Evolutionary conservation across 2,888 invertebrate genomes (phyloP), one percentile per base, ranked within the genome.

Genomic region (Synanthedon formicaeformis): DNA sequence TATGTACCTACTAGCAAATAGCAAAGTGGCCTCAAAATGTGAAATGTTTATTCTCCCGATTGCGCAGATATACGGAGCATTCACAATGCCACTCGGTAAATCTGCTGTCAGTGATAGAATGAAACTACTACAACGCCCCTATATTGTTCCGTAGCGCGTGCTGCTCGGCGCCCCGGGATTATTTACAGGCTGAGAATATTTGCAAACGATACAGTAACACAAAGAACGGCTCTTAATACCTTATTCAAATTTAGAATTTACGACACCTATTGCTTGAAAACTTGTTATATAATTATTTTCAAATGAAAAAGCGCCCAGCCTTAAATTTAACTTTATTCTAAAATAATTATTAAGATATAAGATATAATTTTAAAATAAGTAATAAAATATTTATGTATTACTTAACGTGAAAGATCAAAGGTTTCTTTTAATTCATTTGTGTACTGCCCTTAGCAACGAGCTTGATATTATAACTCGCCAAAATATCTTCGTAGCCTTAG

Each of bases 71-170:
- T 23, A 50, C 51, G 54, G 56, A 50, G 58, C 58, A 58, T 60
- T 60, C 57, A 58, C 59, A 60, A 55, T 60, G 55, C 57, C 57
- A 55, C 55, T 57, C 53, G 54, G 59, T 61, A 60, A 66, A 64
- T n/a, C 45, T 45, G 45, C 13, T 45, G 45, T 45, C 34, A 34
- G 34, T 34, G 34, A 34, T 34, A 34, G 34, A 34, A 34, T 34
- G 34, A 34, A 34, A 34, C 34, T 34, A 34, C 34, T 34, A 34
- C 34, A 34, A 34, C 34, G 34, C 34, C 34, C 34, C 34, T 34
- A 34, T 34, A 34, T 34, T 34, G 53, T 53, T 50, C 40, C 55
- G 51, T 57, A 53, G 56, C 59, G 57, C 55, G 59, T 58, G 58
- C 55, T 55, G 52, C 55, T 45, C 41, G 55, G 34, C 34, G 34